phyloP scores from a whole-genome alignment of 2,888 invertebrate genomes.

The Empis stercorea region DNA sequence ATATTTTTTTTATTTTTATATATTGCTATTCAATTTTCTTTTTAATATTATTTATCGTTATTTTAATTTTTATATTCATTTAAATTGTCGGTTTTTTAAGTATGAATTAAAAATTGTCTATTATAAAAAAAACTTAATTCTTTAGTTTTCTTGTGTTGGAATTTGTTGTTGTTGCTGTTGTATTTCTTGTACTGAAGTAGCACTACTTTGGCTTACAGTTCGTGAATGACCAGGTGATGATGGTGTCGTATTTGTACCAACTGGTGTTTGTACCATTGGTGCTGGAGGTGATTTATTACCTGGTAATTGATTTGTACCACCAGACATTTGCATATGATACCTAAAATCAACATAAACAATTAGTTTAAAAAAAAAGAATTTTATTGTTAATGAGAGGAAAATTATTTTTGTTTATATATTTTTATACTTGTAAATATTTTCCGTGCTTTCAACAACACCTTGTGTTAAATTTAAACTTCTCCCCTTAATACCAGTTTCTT shows the following conservation, averaged over 20 bases:
- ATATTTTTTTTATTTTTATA: too few relatives aligned
- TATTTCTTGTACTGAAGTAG: conserved; percentile 17
- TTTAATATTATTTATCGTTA: too few relatives aligned
- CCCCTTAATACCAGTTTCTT: conserved; percentile 66
- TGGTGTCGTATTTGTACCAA: conserved; percentile 32
- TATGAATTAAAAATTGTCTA: too few relatives aligned
- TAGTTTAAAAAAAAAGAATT: not conserved
- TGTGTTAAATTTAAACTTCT: conserved; percentile 64
- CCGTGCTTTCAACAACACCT: conserved; percentile 72
- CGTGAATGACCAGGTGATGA: conserved; percentile 41
- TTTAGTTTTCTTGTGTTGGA: conserved; percentile 1
- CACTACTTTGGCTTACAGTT: conserved; percentile 47
- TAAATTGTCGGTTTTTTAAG: too few relatives aligned
- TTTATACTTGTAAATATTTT: conserved; percentile 56
- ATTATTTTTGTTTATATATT: too few relatives aligned
- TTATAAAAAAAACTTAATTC: too few relatives aligned
- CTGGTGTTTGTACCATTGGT: conserved; percentile 55
- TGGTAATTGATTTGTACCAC: conserved; percentile 42
- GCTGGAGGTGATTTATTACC: conserved; percentile 52
- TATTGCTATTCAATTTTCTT: too few relatives aligned
- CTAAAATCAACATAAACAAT: conserved; percentile 25
- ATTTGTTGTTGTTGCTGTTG: conserved; percentile 3
- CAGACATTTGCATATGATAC: conserved; percentile 66
- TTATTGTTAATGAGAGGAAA: not conserved
- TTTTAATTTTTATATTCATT: too few relatives aligned